Evolutionary conservation across 2,797 vertebrate species (phyloP).

Genomic region (Argentina silus): DNA sequence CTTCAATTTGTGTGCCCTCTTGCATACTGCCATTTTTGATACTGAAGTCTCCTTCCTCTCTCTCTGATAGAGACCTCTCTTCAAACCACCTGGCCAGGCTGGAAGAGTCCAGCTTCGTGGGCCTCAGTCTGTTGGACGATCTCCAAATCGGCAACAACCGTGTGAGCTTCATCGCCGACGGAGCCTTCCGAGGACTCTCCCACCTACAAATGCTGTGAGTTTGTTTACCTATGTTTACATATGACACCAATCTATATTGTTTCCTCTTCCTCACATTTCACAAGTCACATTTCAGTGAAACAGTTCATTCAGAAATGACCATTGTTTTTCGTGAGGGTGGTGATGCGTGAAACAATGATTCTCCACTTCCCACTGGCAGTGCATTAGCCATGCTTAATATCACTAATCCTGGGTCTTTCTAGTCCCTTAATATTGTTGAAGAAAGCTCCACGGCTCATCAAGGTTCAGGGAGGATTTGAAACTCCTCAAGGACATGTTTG

Average conservation of each 20-base stretch:
- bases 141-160: conserved; percentile 91
- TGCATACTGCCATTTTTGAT: background rate
- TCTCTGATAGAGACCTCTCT: conserved; percentile 85
- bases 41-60: background rate
- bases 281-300: background rate
- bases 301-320: background rate
- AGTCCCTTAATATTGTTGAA: background rate
- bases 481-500: background rate
- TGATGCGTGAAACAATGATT: background rate
- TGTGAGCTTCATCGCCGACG: conserved; percentile 93
- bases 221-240: background rate
- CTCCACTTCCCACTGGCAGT: background rate
- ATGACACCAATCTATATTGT: background rate
- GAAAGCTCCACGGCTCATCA: background rate
- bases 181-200: conserved; percentile 91
- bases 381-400: background rate
- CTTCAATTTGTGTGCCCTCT: background rate
- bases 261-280: background rate
- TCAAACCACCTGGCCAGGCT: conserved; percentile 90
- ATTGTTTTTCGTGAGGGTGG: background rate
- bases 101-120: conserved; percentile 93
- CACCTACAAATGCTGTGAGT: conserved; percentile 82
- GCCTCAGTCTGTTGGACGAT: conserved; percentile 86
- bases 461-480: background rate
- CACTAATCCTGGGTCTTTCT: background rate